Evolutionary conservation across 2,797 vertebrate genomes (phyloP).

Genomic region (Hephaestus fuliginosus): DNA sequence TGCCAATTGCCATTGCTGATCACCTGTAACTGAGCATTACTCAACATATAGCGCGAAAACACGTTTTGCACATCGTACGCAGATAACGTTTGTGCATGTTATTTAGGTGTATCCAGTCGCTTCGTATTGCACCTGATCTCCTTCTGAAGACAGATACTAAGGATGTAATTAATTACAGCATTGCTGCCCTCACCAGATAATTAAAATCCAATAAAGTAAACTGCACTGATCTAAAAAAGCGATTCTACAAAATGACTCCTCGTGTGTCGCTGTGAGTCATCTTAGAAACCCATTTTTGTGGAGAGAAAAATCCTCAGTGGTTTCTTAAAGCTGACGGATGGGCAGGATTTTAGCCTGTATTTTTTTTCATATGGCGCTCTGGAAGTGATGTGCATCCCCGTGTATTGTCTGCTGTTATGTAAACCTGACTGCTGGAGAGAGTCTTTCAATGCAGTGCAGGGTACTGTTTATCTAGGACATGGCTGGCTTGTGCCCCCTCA

Average conservation of each 20-base stretch:
- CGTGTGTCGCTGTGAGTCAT: slow-evolving; percentile 22
- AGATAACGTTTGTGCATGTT: not conserved
- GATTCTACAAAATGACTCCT: slow-evolving; percentile 1
- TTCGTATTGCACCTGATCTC: not conserved
- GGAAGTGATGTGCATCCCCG: slow-evolving; percentile 45
- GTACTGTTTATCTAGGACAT: slow-evolving; percentile 70
- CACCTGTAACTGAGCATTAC: not conserved
- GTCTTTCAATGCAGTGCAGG: slow-evolving; percentile 57
- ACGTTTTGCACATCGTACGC: not conserved
- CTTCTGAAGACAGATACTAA: slow-evolving; percentile 3
- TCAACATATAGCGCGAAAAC: not conserved
- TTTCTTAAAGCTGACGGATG: slow-evolving; percentile 10
- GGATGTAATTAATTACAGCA: not conserved
- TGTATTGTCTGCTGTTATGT: slow-evolving; percentile 62
- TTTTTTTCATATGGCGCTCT: slow-evolving; percentile 27
- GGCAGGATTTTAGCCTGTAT: slow-evolving; percentile 14
- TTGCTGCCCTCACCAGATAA: not conserved
- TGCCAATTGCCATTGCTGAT: not conserved
- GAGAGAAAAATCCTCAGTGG: not conserved
- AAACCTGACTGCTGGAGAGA: slow-evolving; percentile 64
- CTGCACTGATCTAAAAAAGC: not conserved
- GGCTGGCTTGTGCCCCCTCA: slow-evolving; percentile 67
- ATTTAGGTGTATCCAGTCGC: not conserved
- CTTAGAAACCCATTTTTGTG: not conserved
- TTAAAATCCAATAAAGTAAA: slow-evolving; percentile 16